A percentile compares a stretch with the other conserved stretches of the same genome.
Conservation (phyloP, 35 echinoderm and acorn worm genomes). For the Apostichopus japonicus region DNA sequence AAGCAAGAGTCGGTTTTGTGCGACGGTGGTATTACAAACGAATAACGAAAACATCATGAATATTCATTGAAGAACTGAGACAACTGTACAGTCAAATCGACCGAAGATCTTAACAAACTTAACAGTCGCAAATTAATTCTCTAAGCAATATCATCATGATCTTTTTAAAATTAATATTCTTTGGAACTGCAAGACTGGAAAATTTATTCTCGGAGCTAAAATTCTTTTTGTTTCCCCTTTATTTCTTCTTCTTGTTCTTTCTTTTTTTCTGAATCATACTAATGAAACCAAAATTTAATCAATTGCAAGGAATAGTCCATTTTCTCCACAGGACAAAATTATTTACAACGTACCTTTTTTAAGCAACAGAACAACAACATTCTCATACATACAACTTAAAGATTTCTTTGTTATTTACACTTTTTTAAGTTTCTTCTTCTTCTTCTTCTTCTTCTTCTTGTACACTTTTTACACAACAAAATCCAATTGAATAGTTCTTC, state of each 20-base stretch:
- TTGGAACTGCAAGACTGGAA: no score
- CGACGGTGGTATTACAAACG: no score
- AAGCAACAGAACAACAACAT: neutral
- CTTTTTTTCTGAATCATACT: neutral
- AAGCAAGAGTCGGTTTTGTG: no score
- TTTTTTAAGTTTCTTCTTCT: neutral
- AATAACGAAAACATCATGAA: no score
- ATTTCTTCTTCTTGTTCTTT: neutral
- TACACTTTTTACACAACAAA: neutral
- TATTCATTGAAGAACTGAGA: no score
- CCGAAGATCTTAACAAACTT: no score
- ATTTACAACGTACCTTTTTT: neutral
- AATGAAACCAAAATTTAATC: neutral
- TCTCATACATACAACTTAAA: neutral
- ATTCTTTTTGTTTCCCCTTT: neutral
- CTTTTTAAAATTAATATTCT: no score
- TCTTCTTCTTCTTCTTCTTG: neutral
- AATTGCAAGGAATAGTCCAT: neutral
- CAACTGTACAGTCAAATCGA: no score
- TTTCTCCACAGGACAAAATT: neutral
- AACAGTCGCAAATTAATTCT: no score
- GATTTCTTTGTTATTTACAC: neutral
- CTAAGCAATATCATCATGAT: no score
- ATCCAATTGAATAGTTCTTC: no score
- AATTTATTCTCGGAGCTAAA: no score